phyloP scores from a whole-genome alignment of 1,140 invertebrate genomes.

The Drosophila littoralis region DNA sequence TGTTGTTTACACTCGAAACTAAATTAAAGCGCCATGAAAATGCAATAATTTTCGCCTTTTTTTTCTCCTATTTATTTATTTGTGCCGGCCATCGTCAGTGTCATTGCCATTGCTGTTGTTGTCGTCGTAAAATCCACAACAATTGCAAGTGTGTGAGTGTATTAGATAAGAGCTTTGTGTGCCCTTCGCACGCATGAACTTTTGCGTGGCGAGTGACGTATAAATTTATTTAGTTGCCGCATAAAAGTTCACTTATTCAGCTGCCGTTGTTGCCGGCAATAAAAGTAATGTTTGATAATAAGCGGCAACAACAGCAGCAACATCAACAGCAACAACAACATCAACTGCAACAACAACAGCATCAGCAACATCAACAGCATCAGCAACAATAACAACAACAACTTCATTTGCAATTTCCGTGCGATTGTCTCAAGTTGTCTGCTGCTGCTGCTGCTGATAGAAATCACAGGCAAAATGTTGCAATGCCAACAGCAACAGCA shows the following conservation, averaged over 20 bases:
- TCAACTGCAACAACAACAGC: slow-evolving; percentile 14
- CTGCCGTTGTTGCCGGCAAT: slow-evolving; percentile 31
- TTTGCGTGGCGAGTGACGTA: slow-evolving; percentile 33
- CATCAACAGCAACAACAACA: slow-evolving; percentile 36
- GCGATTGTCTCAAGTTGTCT: slow-evolving; percentile 69
- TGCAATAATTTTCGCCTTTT: slow-evolving; percentile 56
- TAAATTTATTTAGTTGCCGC: slow-evolving; percentile 48
- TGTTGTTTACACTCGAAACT: slow-evolving; percentile 62
- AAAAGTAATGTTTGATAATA: slow-evolving; percentile 54
- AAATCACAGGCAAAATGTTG: slow-evolving; percentile 76
- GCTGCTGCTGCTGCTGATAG: slow-evolving; percentile 52
- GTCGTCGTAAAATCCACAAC: slow-evolving; percentile 30
- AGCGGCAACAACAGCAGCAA: slow-evolving; percentile 36
- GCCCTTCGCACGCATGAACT: slow-evolving; percentile 75
- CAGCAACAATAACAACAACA: slow-evolving; percentile 50
- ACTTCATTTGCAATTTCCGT: slow-evolving; percentile 77
- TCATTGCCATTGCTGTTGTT: slow-evolving; percentile 22
- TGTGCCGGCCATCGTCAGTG: slow-evolving; percentile 30
- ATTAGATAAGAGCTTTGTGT: slow-evolving; percentile 62
- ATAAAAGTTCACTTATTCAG: slow-evolving; percentile 38
- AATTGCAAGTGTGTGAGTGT: slow-evolving; percentile 20
- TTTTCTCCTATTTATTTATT: slow-evolving; percentile 23
- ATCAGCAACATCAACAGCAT: slow-evolving; percentile 29
- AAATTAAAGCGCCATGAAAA: slow-evolving; percentile 73
- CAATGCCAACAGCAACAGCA: slow-evolving; percentile 63